These are phyloP conservation scores for Temnothorax longispinosus DNA, from an alignment of 1,140 invertebrate genomes.

Conservation along the genomic window DNA sequence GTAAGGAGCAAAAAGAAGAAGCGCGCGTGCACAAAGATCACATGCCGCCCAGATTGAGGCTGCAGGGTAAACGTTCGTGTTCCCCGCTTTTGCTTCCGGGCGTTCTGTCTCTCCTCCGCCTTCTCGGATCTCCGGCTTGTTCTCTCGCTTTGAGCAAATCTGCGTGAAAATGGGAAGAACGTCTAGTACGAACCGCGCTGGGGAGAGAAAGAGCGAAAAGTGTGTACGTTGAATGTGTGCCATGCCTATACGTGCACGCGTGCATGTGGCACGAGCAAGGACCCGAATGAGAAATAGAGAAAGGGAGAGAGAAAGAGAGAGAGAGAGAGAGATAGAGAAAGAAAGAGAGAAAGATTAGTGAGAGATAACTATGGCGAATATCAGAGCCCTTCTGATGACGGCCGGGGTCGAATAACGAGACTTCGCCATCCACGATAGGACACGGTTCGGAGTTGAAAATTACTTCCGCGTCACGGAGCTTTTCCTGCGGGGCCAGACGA, in stretches of 20 bases:
- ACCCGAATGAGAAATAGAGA: not conserved
- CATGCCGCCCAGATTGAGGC: slow-evolving; percentile 80
- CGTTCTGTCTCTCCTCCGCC: slow-evolving; percentile 31
- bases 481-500: slow-evolving; percentile 47
- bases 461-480: slow-evolving; percentile 52
- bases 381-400: slow-evolving; percentile 51
- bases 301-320: slow-evolving; percentile 7
- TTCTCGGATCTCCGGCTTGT: slow-evolving; percentile 47
- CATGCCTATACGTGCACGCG: not conserved
- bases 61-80: slow-evolving; percentile 80
- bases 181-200: slow-evolving; percentile 16
- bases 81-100: slow-evolving; percentile 51
- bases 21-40: slow-evolving; percentile 75
- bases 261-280: not conserved
- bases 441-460: slow-evolving; percentile 59
- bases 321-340: not conserved
- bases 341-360: not conserved
- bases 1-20: slow-evolving; percentile 69
- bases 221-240: slow-evolving; percentile 5
- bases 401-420: slow-evolving; percentile 62
- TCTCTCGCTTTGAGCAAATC: slow-evolving; percentile 76
- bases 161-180: slow-evolving; percentile 78
- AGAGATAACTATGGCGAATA: slow-evolving; percentile 43
- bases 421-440: slow-evolving; percentile 14
- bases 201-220: not conserved